Evolutionary conservation across 2,797 vertebrate species (phyloP).

Genomic region (Enteromius treurensis): DNA sequence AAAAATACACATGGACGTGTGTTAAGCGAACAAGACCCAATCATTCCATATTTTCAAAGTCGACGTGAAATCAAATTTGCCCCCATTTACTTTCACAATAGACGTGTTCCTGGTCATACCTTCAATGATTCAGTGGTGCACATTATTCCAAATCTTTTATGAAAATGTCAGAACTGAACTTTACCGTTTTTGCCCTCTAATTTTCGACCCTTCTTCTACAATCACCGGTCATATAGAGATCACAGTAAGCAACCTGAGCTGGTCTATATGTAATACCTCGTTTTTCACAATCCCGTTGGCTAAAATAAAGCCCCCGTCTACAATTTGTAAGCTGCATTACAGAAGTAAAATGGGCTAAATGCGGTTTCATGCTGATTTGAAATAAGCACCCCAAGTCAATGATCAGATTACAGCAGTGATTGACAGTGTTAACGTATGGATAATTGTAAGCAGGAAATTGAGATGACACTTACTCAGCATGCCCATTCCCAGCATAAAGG

Average conservation of each 20-base stretch:
- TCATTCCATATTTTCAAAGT: background rate
- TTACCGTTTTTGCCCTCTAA: constrained; percentile 3
- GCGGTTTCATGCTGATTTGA: constrained; percentile 16
- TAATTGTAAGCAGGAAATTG: constrained; percentile 26
- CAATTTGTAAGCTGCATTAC: background rate
- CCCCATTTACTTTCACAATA: background rate
- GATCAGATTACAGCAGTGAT: constrained; percentile 11
- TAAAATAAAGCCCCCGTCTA: background rate
- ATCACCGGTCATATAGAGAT: constrained; percentile 3
- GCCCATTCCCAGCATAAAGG: constrained; percentile 92
- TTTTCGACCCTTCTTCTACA: background rate
- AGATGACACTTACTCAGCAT: constrained; percentile 86
- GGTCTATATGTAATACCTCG: background rate
- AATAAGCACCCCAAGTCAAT: constrained; percentile 9
- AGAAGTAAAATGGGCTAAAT: constrained; percentile 2
- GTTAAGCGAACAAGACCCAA: background rate
- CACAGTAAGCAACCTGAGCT: background rate
- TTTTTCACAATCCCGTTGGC: background rate
- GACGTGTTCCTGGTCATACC: too few species aligned
- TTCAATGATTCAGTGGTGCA: background rate
- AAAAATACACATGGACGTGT: background rate
- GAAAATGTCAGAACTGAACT: background rate
- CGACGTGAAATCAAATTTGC: background rate
- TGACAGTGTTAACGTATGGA: constrained; percentile 2
- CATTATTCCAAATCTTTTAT: constrained; percentile 5